A percentile compares a stretch with the other conserved stretches of the same genome.
Conservation (phyloP, 2,888 invertebrate species). For the Cremastinae sp. region DNA sequence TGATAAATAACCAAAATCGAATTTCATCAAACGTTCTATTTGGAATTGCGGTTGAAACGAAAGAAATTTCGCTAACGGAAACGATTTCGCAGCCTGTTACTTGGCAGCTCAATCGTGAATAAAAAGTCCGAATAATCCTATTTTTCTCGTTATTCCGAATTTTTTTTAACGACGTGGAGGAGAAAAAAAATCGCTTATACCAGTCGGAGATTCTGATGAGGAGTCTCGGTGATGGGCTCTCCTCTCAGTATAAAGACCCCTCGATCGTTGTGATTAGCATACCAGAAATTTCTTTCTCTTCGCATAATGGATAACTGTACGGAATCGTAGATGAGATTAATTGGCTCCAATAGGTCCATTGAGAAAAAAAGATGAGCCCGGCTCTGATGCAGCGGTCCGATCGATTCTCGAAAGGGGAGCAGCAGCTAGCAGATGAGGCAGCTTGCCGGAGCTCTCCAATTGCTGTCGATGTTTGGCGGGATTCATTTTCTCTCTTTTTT, state of each 20-base stretch:
- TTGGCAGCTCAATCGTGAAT: slow-evolving; percentile 18
- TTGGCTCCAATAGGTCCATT: slow-evolving; percentile 63
- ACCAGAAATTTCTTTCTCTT: slow-evolving; percentile 32
- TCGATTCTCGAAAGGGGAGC: neutral
- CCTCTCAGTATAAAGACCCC: slow-evolving; percentile 28
- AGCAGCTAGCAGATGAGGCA: neutral
- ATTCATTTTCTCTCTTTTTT: slow-evolving; percentile 28
- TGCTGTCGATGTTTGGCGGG: slow-evolving; percentile 22
- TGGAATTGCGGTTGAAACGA: slow-evolving; percentile 2
- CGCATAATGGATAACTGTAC: slow-evolving; percentile 46
- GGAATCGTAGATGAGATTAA: slow-evolving; percentile 60
- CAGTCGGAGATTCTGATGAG: too few species aligned
- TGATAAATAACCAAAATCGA: neutral
- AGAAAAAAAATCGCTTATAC: slow-evolving; percentile 67
- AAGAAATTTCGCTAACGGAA: too few species aligned
- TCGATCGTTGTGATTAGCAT: slow-evolving; percentile 32
- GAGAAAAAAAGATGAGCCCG: slow-evolving; percentile 44
- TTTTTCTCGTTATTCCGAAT: slow-evolving; percentile 12
- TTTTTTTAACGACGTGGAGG: slow-evolving; percentile 63
- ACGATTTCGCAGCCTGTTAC: neutral
- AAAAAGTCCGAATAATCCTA: slow-evolving; percentile 17
- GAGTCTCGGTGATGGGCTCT: too few species aligned
- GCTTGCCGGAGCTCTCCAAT: slow-evolving; percentile 10
- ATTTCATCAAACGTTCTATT: neutral
- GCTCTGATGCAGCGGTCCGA: slow-evolving; percentile 8